Evolutionary conservation across 2,113 vertebrate genomes (phyloP).

Genomic region (Galeopterus variegatus): DNA sequence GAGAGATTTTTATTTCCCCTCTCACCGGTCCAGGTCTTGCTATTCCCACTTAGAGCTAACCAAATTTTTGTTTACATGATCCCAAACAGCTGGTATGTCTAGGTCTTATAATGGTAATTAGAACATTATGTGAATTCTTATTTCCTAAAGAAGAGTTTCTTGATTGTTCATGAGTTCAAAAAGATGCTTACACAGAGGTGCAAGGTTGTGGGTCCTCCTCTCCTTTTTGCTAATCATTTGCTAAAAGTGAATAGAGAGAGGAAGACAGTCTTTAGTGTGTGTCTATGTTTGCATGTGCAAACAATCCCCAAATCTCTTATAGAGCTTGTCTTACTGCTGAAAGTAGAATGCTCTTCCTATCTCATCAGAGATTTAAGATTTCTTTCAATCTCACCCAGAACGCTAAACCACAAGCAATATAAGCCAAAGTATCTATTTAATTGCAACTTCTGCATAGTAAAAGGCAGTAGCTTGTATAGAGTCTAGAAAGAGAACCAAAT

Average conservation of each 20-base stretch:
- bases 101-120: too few species aligned
- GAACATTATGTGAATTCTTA: background rate
- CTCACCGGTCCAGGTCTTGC: background rate
- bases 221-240: background rate
- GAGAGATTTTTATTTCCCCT: background rate
- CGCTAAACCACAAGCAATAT: background rate
- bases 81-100: background rate
- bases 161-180: background rate
- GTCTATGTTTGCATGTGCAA: accelerated
- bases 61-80: background rate
- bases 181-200: background rate
- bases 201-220: accelerated
- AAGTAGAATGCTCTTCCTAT: background rate
- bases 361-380: background rate
- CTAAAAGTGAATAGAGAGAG: background rate
- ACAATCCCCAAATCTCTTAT: background rate
- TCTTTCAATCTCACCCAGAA: background rate
- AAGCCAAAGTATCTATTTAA: background rate
- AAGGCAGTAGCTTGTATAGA: background rate
- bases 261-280: background rate
- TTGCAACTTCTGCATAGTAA: background rate
- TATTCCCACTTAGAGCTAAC: background rate
- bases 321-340: background rate
- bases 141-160: background rate
- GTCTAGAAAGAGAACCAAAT: background rate